Evolutionary conservation across 2,797 vertebrate species (phyloP).

Genomic region (Taeniopygia guttata): DNA sequence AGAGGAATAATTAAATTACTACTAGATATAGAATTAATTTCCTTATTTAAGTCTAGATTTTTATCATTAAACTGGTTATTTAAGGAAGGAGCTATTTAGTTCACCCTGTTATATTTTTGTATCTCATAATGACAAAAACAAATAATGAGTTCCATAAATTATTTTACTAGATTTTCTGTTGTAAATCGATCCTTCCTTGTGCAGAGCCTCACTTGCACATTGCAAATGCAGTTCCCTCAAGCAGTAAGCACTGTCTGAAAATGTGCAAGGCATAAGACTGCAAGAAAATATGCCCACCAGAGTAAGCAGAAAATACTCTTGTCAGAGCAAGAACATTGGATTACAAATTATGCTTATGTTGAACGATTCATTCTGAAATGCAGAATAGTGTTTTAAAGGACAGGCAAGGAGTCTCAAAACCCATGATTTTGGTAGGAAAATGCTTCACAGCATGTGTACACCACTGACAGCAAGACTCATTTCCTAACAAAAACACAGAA

Average conservation of each 20-base stretch:
- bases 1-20: not conserved
- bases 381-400: not conserved
- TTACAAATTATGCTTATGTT: not conserved
- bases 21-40: not conserved
- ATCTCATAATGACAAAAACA: not conserved
- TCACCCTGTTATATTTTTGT: not conserved
- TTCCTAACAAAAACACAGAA: not conserved
- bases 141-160: not conserved
- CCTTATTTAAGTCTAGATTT: not conserved
- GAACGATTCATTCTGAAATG: not conserved
- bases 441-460: not conserved
- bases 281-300: not conserved
- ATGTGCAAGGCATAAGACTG: no score
- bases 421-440: not conserved
- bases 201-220: not conserved
- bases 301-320: not conserved
- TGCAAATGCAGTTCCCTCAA: not conserved
- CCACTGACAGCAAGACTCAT: rapidly evolving
- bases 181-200: not conserved
- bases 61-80: not conserved
- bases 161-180: not conserved
- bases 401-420: not conserved
- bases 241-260: not conserved
- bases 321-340: not conserved
- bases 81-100: not conserved